Evolutionary conservation across 2,797 vertebrate genomes (phyloP).

Genomic region (Mormyrus proboscirostris): DNA sequence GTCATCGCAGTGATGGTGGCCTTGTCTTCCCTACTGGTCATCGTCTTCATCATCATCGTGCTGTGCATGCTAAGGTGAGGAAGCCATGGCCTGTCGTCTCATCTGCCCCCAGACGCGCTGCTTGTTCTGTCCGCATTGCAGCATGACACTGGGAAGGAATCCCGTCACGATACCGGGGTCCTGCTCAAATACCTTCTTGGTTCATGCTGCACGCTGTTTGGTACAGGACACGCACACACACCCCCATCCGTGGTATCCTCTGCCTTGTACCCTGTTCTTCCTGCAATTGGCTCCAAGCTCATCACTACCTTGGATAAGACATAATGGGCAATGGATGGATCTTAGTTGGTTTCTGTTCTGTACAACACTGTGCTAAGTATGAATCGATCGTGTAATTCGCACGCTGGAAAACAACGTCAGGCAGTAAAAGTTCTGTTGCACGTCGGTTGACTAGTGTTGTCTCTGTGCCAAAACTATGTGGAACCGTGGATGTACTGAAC

Average conservation of each 20-base stretch:
- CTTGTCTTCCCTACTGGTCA: constrained; percentile 89
- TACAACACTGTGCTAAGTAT: neutral
- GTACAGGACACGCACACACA: neutral
- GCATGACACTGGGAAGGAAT: neutral
- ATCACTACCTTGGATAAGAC: neutral
- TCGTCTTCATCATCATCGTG: constrained; percentile 98
- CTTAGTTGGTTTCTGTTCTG: neutral
- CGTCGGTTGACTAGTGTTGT: neutral
- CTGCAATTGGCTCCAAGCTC: neutral
- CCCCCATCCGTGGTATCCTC: neutral
- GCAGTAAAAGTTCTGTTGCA: neutral
- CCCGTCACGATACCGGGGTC: neutral
- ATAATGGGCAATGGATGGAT: neutral
- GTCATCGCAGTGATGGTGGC: constrained; percentile 97
- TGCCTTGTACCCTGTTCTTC: neutral
- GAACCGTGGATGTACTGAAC: neutral
- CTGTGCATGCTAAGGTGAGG: constrained; percentile 96
- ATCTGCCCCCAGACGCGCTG: neutral
- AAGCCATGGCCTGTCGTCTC: too few species aligned
- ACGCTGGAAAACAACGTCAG: neutral
- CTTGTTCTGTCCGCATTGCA: neutral
- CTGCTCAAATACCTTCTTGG: neutral
- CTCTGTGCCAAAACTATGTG: neutral
- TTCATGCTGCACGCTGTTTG: neutral
- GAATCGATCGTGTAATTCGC: neutral